Base-by-base conservation (phyloP, 2,113 vertebrate genomes). In the Myotis lucifugus region DNA sequence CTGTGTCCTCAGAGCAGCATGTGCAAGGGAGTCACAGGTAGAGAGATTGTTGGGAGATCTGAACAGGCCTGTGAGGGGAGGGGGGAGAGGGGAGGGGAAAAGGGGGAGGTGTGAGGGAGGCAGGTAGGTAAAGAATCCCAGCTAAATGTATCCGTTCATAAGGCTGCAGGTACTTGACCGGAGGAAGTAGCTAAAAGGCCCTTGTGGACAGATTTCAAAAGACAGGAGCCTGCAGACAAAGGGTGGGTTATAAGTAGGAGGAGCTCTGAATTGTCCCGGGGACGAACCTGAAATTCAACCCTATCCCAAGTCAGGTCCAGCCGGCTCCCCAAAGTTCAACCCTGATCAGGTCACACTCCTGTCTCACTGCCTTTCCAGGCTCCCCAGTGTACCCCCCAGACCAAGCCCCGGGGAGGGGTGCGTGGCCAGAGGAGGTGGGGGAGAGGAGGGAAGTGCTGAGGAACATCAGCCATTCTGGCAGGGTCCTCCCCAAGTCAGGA, bases 141-240 rank as follows among this genome's bases (percentile, higher is more conserved):
- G 56, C 32, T 88, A 69, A 74, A 78, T 72, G 8, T 61, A 5
- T 42, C 78, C 46, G 67, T 66, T 66, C 61, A 15, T 7, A 77
- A 77, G 21, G 72, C 66, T 72, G 14, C 34, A 67, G 48, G 19
- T 19, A 92, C 93, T 94, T 67, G 23, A 74, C 34, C 48, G 69
- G 27, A 25, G 29, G 34, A 85, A 78, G 66, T 52, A 21, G 79
- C 46, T 56, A 9, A 37, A 56, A 84, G 66, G 40, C 85, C 34
- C 59, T 74, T 14, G 66, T 27, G 42, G 54, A 46, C 25, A 40
- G 50, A 91, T 91, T 85, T 56, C 56, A 59, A 54, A 94, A 42
- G 27, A 32, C 11, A 42, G 61, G 4, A 76, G n/a, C n/a, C 81
- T 66, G 2, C n/a, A 56, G 48, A 46, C 32, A 54, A 92, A 90